Base-by-base conservation (phyloP, 2,113 vertebrate species). In the Clupea harengus region DNA sequence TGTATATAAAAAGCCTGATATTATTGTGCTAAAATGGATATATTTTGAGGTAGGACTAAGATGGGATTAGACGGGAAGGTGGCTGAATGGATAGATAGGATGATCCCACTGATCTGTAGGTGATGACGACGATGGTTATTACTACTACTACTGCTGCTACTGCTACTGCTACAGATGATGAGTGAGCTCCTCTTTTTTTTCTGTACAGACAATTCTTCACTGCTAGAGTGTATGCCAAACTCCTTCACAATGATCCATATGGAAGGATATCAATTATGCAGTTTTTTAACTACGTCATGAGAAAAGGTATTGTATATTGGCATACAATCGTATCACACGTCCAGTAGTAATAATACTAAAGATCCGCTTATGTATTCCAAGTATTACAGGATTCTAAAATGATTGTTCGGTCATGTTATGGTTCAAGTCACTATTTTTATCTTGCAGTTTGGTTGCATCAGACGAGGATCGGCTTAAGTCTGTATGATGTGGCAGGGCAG, bases 251-350 rank as follows among this genome's bases (percentile, higher is more conserved):
- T 49, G 98, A 99, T 91, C 96, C 97, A 9, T 98, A 98, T 4
- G 98, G 98, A 89, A 96, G 98, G 90, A 97, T 99, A 92, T 99
- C 98, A 85, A 99, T 99, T 89, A 99, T 99, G 98, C 98, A 99
- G 92, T 99, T 99, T 93, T 99, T 99, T 90, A 99, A 99, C 92
- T 99, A 99, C 18, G 98, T 99, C 88, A 99, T 99, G 98, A 95
- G 98, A 89, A 99, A 99, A 97, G 98, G 98, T 99, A 64, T 20
- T 49, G 28, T 32, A 39, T 15, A 15, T 78, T 78, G 28, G 25
- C 64, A 60, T 60, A 22, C 52, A 17, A 15, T 54, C 13, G 17
- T 54, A 20, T 18, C 18, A 60, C 54, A 60, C 1, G 20, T 22
- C 20, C 54, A 22, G 3, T 6, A 22, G 3, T 22, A 60, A 54